Base-by-base conservation (phyloP, 2,888 invertebrate species). In the Entomobrya multifasciata region DNA sequence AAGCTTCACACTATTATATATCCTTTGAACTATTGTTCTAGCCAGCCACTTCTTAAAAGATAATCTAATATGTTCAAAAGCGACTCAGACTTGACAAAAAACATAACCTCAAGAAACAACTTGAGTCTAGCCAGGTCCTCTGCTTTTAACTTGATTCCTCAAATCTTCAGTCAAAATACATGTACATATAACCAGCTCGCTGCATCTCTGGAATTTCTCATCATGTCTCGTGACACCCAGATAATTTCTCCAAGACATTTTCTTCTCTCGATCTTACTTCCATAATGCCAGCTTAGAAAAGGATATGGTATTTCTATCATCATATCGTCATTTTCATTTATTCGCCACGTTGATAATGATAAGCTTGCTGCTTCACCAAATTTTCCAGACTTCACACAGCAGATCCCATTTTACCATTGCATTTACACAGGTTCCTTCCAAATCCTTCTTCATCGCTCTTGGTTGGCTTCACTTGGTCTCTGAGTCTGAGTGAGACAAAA, bases 271-370 rank as follows among this genome's bases (percentile, higher is more conserved):
- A 20, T 41, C 41, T 65, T 0, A 65, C 11, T 36, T 30, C 11
- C 17, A 20, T 27, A n/a, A 57, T 25, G 25, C 11, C n/a, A 20
- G 22, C 30, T n/a, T n/a, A n/a, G 5, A 8, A n/a, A 41, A 22
- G 22, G n/a, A 70, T 70, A 47, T 47, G 47, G 47, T 44, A 70
- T 70, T 70, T 70, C 47, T 36, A 30, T n/a, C 22, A 67, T 67
- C 22, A 62, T 60, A 8, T 62, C 62, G 41, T 22, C 20, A 67
- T 67, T 47, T 70, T 70, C 49, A 22, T 70, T 47, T 70, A 25
- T 22, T 36, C 36, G 36, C 8, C 8, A 36, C 36, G 36, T 36
- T 70, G 70, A 47, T 70, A 70, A 25, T 49, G 70, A 47, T 70
- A 70, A 70, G 22, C 70, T 65, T 36, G 36, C 36, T 36, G 36